Base-by-base conservation (phyloP, 2,797 vertebrate species). In the Macroramphosus scolopax region DNA sequence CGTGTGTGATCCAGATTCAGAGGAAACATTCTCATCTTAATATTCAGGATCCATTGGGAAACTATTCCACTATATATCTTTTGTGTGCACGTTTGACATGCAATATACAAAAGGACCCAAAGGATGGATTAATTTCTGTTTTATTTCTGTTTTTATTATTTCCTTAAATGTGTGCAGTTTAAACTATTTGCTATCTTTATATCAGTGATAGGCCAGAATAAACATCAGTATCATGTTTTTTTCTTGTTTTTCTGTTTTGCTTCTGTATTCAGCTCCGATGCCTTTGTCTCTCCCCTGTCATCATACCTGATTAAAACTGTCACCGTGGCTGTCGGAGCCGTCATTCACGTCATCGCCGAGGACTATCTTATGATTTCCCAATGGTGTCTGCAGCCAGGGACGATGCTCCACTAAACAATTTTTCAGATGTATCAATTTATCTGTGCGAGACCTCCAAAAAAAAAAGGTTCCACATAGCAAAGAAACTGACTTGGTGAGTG, bases 281-380 rank as follows among this genome's bases (percentile, higher is more conserved):
- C 56, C 34, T 64, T 46, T 22, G 12, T 51, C 68, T 68, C 62
- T 58, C 33, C 17, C 28, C 60, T 65, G 72, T 75, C 79, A 75
- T 80, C 75, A 70, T 54, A 61, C 63, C 74, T 82, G 80, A 86
- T 86, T 82, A 80, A 82, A 79, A 78, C 71, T 68, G 62, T 58
- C 53, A 49, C 35, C 47, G 57, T 59, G 55, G 57, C 72, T 74
- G 65, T 68, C 9, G 22, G 51, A 72, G 77, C 63, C 56, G 67
- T 77, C 81, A 76, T 80, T 83, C 68, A 83, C 76, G 69, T 83
- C 78, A 75, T 74, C 68, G 64, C 56, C 15, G 69, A 73, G 72
- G 78, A 82, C 72, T 74, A 81, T 78, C 52, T 67, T 44, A 42
- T 83, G 79, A 87, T 87, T 87, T 86, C 85, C 83, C 82, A 64